A percentile compares a stretch with the other conserved stretches of the same genome.
These are phyloP conservation scores for Chionomys nivalis DNA, from an alignment of 2,113 vertebrate species.

Conservation along the genomic window DNA sequence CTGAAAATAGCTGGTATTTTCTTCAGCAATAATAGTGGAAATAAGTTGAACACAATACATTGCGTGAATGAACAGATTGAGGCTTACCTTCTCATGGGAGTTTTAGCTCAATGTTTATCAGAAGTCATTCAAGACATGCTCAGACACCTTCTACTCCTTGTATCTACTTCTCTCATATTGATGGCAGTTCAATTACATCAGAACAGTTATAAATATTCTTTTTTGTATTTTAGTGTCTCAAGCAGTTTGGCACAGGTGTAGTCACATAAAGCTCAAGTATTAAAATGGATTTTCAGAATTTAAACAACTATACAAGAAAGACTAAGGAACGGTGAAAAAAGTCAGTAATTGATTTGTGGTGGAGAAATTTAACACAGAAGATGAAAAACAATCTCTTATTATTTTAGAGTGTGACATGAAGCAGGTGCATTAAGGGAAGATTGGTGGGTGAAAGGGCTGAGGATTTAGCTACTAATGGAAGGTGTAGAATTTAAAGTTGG, in stretches of 20 bases:
- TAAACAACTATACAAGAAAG: conserved; percentile 27
- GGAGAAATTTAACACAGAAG: conserved; percentile 12
- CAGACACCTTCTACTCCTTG: not conserved
- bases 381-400: conserved; percentile 28
- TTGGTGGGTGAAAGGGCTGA: not conserved
- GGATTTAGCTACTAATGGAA: conserved; percentile 44
- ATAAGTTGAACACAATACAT: not conserved
- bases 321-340: not conserved
- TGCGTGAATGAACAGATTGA: not conserved
- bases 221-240: not conserved
- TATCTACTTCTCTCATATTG: not conserved
- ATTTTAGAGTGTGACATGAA: conserved; percentile 37
- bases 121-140: not conserved
- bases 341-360: conserved; percentile 36
- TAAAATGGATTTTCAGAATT: conserved; percentile 46
- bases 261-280: conserved; percentile 14
- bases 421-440: conserved; percentile 45
- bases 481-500: not conserved
- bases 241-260: not conserved
- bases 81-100: not conserved
- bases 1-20: not conserved
- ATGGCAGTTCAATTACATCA: conserved; percentile 10
- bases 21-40: not conserved
- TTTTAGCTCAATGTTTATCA: not conserved
- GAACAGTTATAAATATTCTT: conserved; percentile 32